Conservation (phyloP, 2,797 vertebrate species). For the Pangasius djambal region DNA sequence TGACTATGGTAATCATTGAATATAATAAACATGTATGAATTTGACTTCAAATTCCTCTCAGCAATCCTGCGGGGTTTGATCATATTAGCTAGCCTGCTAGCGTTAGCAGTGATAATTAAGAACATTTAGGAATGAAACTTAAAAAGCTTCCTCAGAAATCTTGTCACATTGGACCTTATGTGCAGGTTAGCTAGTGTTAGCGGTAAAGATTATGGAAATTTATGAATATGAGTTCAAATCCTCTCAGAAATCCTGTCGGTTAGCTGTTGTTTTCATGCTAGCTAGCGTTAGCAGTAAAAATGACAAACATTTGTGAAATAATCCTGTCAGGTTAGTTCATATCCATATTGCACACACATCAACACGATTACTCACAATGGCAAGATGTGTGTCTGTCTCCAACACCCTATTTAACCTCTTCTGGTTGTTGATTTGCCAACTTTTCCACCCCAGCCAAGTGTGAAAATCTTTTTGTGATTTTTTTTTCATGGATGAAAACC, state of each 20-base stretch:
- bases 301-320: not conserved
- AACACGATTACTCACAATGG: not conserved
- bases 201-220: not conserved
- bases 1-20: not conserved
- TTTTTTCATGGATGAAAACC: not conserved
- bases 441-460: not conserved
- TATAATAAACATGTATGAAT: not conserved
- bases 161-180: not conserved
- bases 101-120: not conserved
- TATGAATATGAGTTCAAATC: not conserved
- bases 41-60: not conserved
- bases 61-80: not conserved
- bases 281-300: not conserved
- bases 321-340: not conserved
- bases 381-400: not conserved
- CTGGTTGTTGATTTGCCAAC: not conserved
- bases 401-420: not conserved
- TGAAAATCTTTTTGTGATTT: not conserved
- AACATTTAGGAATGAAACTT: not conserved
- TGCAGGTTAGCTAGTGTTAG: not conserved
- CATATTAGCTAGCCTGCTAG: not conserved
- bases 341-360: not conserved
- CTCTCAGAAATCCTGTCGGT: not conserved
- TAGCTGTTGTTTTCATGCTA: not conserved
- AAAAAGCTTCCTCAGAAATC: not conserved